phyloP scores from a whole-genome alignment of 2,113 vertebrate genomes.

The Diadophis punctatus region DNA sequence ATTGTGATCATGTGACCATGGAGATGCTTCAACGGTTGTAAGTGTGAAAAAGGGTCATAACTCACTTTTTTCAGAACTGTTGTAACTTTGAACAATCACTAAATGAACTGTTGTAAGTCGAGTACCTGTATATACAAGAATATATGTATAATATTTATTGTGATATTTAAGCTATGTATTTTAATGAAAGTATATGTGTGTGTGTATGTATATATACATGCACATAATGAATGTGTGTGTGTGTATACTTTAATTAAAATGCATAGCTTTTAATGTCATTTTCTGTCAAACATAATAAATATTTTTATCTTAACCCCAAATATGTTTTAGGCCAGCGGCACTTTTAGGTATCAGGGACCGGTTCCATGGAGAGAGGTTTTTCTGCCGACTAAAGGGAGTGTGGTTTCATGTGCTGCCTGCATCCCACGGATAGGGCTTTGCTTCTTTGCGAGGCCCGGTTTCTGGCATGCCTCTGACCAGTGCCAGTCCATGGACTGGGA shows the following conservation, averaged over 20 bases:
- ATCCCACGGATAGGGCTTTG: not conserved
- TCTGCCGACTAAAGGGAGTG: fast-evolving
- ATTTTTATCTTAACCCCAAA: constrained; percentile 34
- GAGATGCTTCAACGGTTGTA: too few species aligned
- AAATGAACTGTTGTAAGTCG: too few species aligned
- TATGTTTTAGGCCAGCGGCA: constrained; percentile 20
- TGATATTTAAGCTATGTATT: too few species aligned
- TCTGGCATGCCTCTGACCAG: too few species aligned
- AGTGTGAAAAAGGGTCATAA: too few species aligned
- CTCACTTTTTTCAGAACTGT: too few species aligned
- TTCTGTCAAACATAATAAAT: constrained; percentile 44
- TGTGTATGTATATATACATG: too few species aligned
- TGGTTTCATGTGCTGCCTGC: not conserved
- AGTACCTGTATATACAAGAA: not conserved
- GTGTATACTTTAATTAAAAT: constrained; percentile 22
- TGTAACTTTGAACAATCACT: too few species aligned
- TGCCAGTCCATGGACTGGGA: too few species aligned
- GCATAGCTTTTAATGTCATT: constrained; percentile 30
- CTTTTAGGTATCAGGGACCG: not conserved
- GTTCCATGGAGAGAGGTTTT: not conserved
- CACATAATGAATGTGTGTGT: not conserved
- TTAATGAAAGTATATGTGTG: too few species aligned
- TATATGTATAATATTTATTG: too few species aligned
- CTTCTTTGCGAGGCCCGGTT: not conserved
- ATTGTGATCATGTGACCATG: too few species aligned